Conservation (phyloP, 2,888 invertebrate genomes). For the Thera britannica region DNA sequence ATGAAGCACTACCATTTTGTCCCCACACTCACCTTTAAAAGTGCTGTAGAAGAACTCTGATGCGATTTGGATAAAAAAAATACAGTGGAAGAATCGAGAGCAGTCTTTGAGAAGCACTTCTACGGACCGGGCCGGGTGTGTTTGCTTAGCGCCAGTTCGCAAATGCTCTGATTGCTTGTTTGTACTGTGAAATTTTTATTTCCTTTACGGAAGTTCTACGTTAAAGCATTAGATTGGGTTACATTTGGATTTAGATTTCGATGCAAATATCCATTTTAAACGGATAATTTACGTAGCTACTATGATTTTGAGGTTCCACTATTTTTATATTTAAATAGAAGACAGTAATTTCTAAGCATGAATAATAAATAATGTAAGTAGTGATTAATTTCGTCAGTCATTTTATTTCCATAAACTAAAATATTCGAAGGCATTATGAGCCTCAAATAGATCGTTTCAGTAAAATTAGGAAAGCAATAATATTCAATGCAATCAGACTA, state of each 20-base stretch:
- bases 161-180: slow-evolving; percentile 82
- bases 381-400: background rate
- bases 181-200: slow-evolving; percentile 76
- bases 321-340: background rate
- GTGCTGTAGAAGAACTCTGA: slow-evolving; percentile 50
- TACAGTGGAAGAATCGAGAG: slow-evolving; percentile 61
- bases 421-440: slow-evolving; percentile 15
- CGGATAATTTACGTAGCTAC: slow-evolving; percentile 18
- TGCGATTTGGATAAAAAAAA: slow-evolving; percentile 61
- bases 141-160: slow-evolving; percentile 73
- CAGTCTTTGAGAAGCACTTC: slow-evolving; percentile 72
- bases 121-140: slow-evolving; percentile 55
- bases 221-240: slow-evolving; percentile 51
- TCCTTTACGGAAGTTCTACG: slow-evolving; percentile 57
- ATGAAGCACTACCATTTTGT: slow-evolving; percentile 40
- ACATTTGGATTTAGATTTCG: slow-evolving; percentile 52
- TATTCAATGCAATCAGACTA: slow-evolving; percentile 29
- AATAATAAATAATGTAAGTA: background rate
- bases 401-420: slow-evolving; percentile 19
- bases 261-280: slow-evolving; percentile 40
- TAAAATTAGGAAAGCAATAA: slow-evolving; percentile 30
- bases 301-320: background rate
- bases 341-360: background rate
- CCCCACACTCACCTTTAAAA: slow-evolving; percentile 46
- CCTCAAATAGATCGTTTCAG: slow-evolving; percentile 21